These are phyloP conservation scores for Leptonema lineaticorne DNA, from an alignment of 1,140 invertebrate species.

Conservation along the genomic window DNA sequence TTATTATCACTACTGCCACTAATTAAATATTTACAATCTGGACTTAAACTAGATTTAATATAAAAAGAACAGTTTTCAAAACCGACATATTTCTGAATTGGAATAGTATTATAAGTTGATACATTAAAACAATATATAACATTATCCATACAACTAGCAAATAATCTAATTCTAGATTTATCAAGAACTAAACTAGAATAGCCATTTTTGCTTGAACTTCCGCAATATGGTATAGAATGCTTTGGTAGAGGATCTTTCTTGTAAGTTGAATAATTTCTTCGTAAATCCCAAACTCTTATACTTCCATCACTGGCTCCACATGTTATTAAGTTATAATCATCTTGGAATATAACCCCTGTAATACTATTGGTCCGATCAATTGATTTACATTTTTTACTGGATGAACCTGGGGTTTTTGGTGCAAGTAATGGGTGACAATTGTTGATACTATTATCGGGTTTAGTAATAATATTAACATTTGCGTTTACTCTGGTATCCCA, in stretches of 20 bases:
- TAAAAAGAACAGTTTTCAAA: conserved; percentile 79
- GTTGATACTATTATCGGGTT: conserved; percentile 64
- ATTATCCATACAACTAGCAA: conserved; percentile 84
- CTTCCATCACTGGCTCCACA: conserved; percentile 80
- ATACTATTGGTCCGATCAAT: conserved; percentile 63
- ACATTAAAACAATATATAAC: conserved; percentile 84
- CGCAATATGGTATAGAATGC: conserved; percentile 69
- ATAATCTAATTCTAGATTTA: conserved; percentile 66
- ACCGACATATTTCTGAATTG: conserved; percentile 64
- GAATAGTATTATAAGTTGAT: conserved; percentile 66
- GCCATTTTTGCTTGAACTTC: conserved; percentile 67
- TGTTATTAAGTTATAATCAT: conserved; percentile 73
- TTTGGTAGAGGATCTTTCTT: conserved; percentile 71
- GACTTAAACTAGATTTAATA: conserved; percentile 77
- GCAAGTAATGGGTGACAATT: conserved; percentile 59
- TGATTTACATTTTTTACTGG: conserved; percentile 45
- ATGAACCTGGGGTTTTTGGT: conserved; percentile 53
- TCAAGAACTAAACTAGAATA: conserved; percentile 79
- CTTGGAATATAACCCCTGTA: conserved; percentile 77
- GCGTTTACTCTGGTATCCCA: conserved; percentile 74
- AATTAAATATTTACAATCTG: conserved; percentile 74
- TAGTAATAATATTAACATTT: conserved; percentile 50
- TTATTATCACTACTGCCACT: conserved; percentile 82
- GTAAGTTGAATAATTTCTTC: conserved; percentile 73
- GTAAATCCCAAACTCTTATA: conserved; percentile 85